A percentile compares a stretch with the other conserved stretches of the same genome.
phyloP scores from a whole-genome alignment of 2,888 invertebrate genomes.

The Microctonus aethiopoides region DNA sequence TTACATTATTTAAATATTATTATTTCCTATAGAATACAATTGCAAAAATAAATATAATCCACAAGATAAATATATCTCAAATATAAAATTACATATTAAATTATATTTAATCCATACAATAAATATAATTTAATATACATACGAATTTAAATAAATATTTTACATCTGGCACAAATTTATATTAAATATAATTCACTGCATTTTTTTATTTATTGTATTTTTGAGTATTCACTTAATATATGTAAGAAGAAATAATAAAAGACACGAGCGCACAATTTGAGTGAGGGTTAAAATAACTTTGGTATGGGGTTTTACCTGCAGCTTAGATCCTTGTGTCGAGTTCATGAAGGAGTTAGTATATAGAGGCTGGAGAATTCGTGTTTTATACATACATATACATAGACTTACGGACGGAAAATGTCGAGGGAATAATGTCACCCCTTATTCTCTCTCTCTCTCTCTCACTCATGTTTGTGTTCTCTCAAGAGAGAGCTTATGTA shows the following conservation, averaged over 20 bases:
- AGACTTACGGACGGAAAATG: slow-evolving; percentile 31
- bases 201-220: too few species aligned
- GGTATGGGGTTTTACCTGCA: slow-evolving; percentile 38
- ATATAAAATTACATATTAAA: too few species aligned
- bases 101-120: too few species aligned
- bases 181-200: too few species aligned
- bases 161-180: too few species aligned
- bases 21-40: too few species aligned
- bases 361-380: not conserved
- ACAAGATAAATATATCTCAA: too few species aligned
- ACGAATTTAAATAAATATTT: too few species aligned
- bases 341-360: slow-evolving; percentile 48
- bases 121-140: too few species aligned
- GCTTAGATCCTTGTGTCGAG: slow-evolving; percentile 54
- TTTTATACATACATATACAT: not conserved
- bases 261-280: slow-evolving; percentile 19
- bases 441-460: not conserved
- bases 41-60: too few species aligned
- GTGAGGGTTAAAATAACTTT: slow-evolving; percentile 16
- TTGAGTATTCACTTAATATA: too few species aligned
- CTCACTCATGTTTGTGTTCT: not conserved
- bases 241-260: slow-evolving; percentile 31
- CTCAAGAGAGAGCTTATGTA: slow-evolving; percentile 52
- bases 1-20: too few species aligned
- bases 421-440: slow-evolving; percentile 22